These are phyloP conservation scores for Zapornia atra DNA, from an alignment of 2,113 vertebrate species.

Conservation along the genomic window DNA sequence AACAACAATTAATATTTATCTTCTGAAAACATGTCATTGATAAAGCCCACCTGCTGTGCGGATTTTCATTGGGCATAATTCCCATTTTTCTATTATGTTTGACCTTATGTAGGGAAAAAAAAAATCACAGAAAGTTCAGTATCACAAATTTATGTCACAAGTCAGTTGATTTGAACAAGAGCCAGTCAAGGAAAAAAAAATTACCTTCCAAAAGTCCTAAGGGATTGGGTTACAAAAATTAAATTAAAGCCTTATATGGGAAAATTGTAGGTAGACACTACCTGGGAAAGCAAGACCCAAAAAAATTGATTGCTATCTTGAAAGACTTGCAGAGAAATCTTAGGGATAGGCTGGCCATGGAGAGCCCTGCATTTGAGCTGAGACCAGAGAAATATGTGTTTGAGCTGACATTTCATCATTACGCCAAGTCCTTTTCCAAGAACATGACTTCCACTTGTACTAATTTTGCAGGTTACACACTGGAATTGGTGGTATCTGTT, in stretches of 20 bases:
- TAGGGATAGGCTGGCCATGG: background rate
- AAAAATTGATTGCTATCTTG: accelerated
- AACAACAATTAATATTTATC: conserved; percentile 12
- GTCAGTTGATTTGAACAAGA: background rate
- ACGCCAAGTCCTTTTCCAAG: background rate
- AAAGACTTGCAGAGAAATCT: background rate
- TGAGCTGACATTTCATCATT: background rate
- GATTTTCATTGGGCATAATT: conserved; percentile 39
- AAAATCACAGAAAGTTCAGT: background rate
- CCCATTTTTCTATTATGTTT: conserved; percentile 33
- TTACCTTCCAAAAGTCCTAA: background rate
- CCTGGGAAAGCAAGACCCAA: background rate
- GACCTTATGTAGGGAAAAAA: background rate
- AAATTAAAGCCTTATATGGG: background rate
- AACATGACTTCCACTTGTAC: background rate
- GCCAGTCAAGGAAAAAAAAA: background rate
- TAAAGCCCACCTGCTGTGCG: background rate
- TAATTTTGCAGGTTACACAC: background rate
- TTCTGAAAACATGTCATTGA: background rate
- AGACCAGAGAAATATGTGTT: background rate
- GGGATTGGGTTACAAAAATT: background rate
- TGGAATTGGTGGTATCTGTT: background rate
- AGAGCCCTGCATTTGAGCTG: background rate
- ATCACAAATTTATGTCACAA: background rate
- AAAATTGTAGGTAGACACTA: background rate